Percentiles rank a stretch among this genome's conserved stretches.
These are phyloP conservation scores for Callospermophilus lateralis DNA, from an alignment of 2,113 vertebrate species.

Conservation along the genomic window DNA sequence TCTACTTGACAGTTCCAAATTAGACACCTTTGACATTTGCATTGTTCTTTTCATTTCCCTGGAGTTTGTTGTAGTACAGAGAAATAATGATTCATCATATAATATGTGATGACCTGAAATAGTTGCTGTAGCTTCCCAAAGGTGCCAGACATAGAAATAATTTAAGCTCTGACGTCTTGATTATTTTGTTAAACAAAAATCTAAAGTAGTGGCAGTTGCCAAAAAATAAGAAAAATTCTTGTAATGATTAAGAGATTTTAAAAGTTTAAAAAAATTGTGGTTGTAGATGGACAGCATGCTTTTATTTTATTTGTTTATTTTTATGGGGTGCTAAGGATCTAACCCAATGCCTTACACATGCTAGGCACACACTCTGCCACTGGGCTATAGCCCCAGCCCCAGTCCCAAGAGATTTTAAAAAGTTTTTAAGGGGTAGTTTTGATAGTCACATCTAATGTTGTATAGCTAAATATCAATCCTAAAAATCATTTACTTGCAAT, in stretches of 20 bases:
- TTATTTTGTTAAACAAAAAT: slow-evolving; percentile 18
- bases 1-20: not conserved
- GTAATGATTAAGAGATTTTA: slow-evolving; percentile 12
- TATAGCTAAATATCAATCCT: slow-evolving; percentile 20
- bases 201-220: not conserved
- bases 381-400: too few species aligned
- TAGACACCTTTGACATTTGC: not conserved
- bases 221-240: slow-evolving; percentile 7
- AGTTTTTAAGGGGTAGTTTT: not conserved
- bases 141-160: not conserved
- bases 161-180: not conserved
- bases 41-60: slow-evolving; percentile 35
- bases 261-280: not conserved
- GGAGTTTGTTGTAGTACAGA: not conserved
- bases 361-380: too few species aligned
- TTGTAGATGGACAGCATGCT: too few species aligned
- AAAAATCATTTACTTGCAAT: not conserved
- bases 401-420: not conserved
- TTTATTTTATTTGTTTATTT: too few species aligned
- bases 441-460: not conserved
- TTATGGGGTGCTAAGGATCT: too few species aligned
- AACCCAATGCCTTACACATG: too few species aligned
- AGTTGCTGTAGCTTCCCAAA: not conserved
- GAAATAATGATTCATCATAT: slow-evolving; percentile 22
- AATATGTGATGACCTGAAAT: slow-evolving; percentile 36